Base-by-base conservation (phyloP, 2,797 vertebrate species). In the Girardinus metallicus region DNA sequence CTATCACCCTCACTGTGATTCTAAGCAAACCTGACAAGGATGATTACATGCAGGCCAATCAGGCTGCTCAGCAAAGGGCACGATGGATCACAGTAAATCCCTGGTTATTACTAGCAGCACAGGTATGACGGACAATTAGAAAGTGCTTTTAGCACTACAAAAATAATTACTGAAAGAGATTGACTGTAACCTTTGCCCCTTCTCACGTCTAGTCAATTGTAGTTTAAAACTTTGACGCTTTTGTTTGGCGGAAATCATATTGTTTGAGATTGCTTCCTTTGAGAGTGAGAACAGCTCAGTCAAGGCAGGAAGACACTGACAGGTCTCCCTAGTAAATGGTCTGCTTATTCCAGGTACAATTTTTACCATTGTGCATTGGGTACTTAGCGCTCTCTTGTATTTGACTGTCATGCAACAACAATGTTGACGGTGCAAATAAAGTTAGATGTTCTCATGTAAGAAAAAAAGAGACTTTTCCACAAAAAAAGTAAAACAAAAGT, bases 221-320 rank as follows among this genome's bases (percentile, higher is more conserved):
- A 86, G 41, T 91, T 90, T 89, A 90, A 85, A 88, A 73, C 75
- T 83, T 76, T 89, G 84, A 83, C 87, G 84, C 75, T 84, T 86
- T 81, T 86, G 86, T 90, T 84, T 75, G 77, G 87, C 89, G 94
- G 94, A 96, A 96, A 94, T 94, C 88, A 95, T 95, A 95, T 94
- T 95, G 95, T 96, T 95, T 93, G 73, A 92, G 84, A 96, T 96
- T 93, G 87, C 88, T 96, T 96, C 94, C 95, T 94, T 87, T 86
- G 87, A 95, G 87, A 89, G 92, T 84, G 92, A 90, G 89, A 93
- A 92, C 86, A 86, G 71, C 66, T 86, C 76, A 77, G 86, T 81
- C 18, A 46, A 83, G 70, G 86, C 79, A 91, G 75, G 82, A 88
- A 88, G 86, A 88, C 77, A 55, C 66, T 87, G 80, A 83, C 76